These are phyloP conservation scores for Chaenodraco wilsoni DNA, from an alignment of 2,797 vertebrate species.

Conservation along the genomic window DNA sequence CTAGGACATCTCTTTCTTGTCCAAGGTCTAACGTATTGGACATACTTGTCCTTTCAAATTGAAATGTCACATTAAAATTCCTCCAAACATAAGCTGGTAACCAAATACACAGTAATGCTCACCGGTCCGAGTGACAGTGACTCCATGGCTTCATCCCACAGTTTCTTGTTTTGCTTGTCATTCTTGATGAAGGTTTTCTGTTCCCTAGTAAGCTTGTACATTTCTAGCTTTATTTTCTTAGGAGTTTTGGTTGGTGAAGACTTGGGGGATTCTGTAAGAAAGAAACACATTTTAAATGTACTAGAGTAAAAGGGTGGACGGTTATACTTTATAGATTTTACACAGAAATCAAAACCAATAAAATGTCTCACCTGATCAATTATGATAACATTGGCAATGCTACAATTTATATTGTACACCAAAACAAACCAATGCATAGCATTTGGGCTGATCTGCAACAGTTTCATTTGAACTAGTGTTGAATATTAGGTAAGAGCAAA, in stretches of 20 bases:
- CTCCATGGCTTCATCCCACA: constrained; percentile 92
- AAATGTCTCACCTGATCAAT: not conserved
- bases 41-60: not conserved
- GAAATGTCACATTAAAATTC: not conserved
- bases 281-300: constrained; percentile 15
- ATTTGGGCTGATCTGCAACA: not conserved
- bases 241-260: constrained; percentile 78
- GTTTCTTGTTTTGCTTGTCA: constrained; percentile 90
- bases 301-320: too few species aligned
- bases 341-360: too few species aligned
- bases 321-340: not conserved
- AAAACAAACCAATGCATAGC: not conserved
- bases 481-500: not conserved
- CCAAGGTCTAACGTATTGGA: not conserved
- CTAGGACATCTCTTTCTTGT: not conserved
- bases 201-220: constrained; percentile 89
- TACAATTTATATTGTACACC: not conserved
- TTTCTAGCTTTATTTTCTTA: constrained; percentile 93
- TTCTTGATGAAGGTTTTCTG: constrained; percentile 90
- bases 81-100: not conserved
- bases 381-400: not conserved
- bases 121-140: constrained; percentile 93
- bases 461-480: not conserved
- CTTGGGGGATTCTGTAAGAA: constrained; percentile 67
- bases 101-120: constrained; percentile 9